Evolutionary conservation across 2,797 vertebrate species (phyloP), one percentile per base, ranked within the genome.

Genomic region (Sciaenops ocellatus): DNA sequence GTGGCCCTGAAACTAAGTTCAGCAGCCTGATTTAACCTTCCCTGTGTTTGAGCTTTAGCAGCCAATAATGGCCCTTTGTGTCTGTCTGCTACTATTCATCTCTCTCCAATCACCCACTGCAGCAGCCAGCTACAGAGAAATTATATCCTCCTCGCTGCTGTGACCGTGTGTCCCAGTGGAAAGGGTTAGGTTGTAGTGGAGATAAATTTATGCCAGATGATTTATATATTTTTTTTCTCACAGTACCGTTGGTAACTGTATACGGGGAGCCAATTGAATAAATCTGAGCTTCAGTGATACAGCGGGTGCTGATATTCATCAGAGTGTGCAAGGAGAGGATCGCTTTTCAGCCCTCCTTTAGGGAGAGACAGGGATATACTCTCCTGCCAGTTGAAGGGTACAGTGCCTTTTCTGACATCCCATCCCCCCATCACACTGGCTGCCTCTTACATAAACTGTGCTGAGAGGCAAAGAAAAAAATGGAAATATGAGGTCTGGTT

Each of bases 371-470:
- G 50, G 62, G 64, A 83, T 82, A 78, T 59, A 77, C 70, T 82
- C 63, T 77, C 60, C 77, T 75, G 68, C 75, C 74, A 67, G 61
- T 24, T 86, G 78, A 88, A 85, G 78, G 78, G 74, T 84, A 83
- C 57, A 41, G 56, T 71, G 57, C 50, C 63, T 87, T 62, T 72
- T 54, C 73, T 84, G 62, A 78, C 77, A 63, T 73, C 69, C 68
- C 76, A 61, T 65, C 74, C 82, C 82, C 80, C 83, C 80, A 76
- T 70, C 66, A 57, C 64, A 17, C 73, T 20, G 69, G 20, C 78
- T 79, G 60, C 56, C 69, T 82, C 69, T 82, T 89, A 77, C 66
- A 74, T 82, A 86, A 84, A 50, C 69, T 9, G 12, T 20, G 47
- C 73, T 71, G 68, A 74, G 73, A 85, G 70, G 76, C 24, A 60